Evolutionary conservation across 92 coral and sea anemone species (phyloP).

Genomic region (Parazoanthus atlanticus): DNA sequence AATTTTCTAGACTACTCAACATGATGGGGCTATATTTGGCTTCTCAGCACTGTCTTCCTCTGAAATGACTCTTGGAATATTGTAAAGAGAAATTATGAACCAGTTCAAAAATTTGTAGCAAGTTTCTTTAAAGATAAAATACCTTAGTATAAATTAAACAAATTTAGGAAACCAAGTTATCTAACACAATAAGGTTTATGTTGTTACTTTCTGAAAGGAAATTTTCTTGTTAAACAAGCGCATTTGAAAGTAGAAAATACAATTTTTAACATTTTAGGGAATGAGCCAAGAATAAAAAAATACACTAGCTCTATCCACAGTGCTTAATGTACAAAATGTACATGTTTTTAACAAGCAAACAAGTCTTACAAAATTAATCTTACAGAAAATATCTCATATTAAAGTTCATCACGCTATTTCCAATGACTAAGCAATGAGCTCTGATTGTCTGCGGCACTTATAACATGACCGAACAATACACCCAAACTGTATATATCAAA

Average conservation of each 20-base stretch:
- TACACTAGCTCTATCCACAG: neutral
- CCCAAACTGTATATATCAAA: neutral
- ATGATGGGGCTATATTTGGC: constrained; percentile 21
- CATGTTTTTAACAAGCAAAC: no score
- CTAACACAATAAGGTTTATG: neutral
- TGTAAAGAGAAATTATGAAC: neutral
- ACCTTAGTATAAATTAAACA: neutral
- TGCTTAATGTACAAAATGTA: neutral
- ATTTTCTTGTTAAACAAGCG: neutral
- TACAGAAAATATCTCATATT: neutral
- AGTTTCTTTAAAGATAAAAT: neutral
- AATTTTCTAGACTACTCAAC: neutral
- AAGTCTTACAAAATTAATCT: neutral
- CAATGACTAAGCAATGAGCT: neutral
- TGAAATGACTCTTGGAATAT: neutral
- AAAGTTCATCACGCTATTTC: no score
- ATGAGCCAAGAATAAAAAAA: neutral
- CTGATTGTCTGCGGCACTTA: neutral
- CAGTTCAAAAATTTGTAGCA: neutral
- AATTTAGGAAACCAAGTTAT: neutral
- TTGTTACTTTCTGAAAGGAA: neutral
- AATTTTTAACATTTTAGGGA: neutral
- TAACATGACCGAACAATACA: constrained; percentile 8
- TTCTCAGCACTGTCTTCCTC: constrained; percentile 11
- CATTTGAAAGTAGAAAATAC: neutral